Percentiles rank a stretch among this genome's conserved stretches.
phyloP scores from a whole-genome alignment of 1,140 invertebrate species.

The Drosophila sproati region DNA sequence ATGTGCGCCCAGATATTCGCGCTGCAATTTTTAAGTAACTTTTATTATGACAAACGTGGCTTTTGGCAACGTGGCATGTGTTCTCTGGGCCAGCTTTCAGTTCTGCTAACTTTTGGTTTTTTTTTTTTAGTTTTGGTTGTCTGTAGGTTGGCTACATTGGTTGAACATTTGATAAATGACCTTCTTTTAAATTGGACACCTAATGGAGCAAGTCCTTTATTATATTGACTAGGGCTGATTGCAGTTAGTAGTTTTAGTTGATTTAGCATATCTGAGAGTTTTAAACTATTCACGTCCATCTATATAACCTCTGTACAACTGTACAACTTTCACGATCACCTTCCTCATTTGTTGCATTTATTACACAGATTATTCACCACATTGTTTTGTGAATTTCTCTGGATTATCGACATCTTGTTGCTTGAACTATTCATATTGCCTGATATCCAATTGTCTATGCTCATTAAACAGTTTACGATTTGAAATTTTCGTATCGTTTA shows the following conservation, averaged over 20 bases:
- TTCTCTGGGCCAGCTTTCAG: background rate
- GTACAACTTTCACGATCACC: too few species aligned
- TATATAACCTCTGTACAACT: too few species aligned
- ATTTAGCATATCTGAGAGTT: background rate
- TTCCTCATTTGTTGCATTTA: too few species aligned
- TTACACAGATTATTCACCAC: too few species aligned
- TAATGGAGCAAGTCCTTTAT: slow-evolving; percentile 7
- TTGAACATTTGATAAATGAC: slow-evolving; percentile 26
- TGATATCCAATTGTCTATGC: background rate
- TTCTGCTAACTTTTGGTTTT: background rate
- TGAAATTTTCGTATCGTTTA: too few species aligned
- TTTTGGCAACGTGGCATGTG: slow-evolving; percentile 26
- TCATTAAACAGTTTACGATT: background rate
- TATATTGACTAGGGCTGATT: slow-evolving; percentile 1
- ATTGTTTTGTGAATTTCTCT: too few species aligned
- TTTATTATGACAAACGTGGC: slow-evolving; percentile 50
- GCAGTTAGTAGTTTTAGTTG: background rate
- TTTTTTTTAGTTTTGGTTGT: background rate
- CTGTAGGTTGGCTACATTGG: background rate
- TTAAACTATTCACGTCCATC: too few species aligned
- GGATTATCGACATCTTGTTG: too few species aligned
- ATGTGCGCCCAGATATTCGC: slow-evolving; percentile 35
- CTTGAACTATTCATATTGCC: background rate
- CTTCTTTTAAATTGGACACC: slow-evolving; percentile 17
- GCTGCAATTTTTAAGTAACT: slow-evolving; percentile 45